Percentiles rank a stretch among this genome's conserved stretches.
Conservation (phyloP, 2,888 invertebrate species). For the Criorhina ranunculi region DNA sequence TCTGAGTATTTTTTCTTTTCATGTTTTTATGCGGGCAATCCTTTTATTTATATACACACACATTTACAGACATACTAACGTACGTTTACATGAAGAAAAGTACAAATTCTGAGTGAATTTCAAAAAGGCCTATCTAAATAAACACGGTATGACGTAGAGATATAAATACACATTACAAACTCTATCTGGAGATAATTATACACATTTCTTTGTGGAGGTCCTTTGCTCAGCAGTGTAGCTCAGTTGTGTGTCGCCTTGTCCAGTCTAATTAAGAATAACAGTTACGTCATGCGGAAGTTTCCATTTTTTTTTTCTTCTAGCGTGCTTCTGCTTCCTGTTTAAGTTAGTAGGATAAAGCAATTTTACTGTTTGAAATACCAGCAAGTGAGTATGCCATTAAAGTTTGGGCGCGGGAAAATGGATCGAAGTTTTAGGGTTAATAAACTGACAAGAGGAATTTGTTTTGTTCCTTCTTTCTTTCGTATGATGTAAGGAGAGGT, state of each 20-base stretch:
- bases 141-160: slow-evolving; percentile 15
- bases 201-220: slow-evolving; percentile 20
- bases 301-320: slow-evolving; percentile 5
- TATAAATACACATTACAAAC: slow-evolving; percentile 4
- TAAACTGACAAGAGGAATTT: slow-evolving; percentile 27
- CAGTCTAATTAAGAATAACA: slow-evolving; percentile 64
- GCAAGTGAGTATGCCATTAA: slow-evolving; percentile 28
- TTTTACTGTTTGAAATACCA: slow-evolving; percentile 36
- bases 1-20: slow-evolving; percentile 27
- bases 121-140: slow-evolving; percentile 21
- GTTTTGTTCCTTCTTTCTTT: background rate
- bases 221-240: slow-evolving; percentile 30
- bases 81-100: slow-evolving; percentile 27
- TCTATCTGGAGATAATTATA: slow-evolving; percentile 25
- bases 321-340: slow-evolving; percentile 28
- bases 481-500: background rate
- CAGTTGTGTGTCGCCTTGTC: slow-evolving; percentile 41
- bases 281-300: slow-evolving; percentile 61
- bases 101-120: slow-evolving; percentile 19
- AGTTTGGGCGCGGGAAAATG: slow-evolving; percentile 29
- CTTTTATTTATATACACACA: slow-evolving; percentile 52
- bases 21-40: slow-evolving; percentile 45
- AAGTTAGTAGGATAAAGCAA: slow-evolving; percentile 37
- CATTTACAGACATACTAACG: background rate
- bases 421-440: slow-evolving; percentile 52